Evolutionary conservation across 2,888 invertebrate genomes (phyloP), one percentile per base, ranked within the genome.

Genomic region (Leptinotarsa tumamoca): DNA sequence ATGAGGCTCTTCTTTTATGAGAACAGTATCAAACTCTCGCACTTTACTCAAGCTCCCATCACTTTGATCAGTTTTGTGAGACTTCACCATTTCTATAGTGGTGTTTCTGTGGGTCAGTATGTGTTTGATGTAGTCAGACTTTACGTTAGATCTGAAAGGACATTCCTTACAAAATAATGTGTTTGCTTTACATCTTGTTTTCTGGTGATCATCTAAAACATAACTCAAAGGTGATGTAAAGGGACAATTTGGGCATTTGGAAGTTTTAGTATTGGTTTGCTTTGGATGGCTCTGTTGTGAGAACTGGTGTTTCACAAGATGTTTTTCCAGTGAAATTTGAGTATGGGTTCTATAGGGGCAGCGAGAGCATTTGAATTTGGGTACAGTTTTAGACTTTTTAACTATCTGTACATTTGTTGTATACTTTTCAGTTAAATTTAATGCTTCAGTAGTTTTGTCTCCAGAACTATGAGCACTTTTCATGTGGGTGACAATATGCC

Each of bases 261-360:
- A 70, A 21, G 66, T 67, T 23, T 70, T 10, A 33, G 33, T 1
- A 10, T 43, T 70, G n/a, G n/a, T 63, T 63, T 63, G 17, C 3
- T 63, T 63, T 27, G 18, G 61, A 17, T 67, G 61, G 49, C n/a
- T 66, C 66, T 66, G 50, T 74, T 70, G 21, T 43, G 67, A 56
- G 10, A 71, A 56, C 66, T 75, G 73, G 51, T 79, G 78, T 67
- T 79, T 77, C n/a, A 71, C 61, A 50, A 77, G 54, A 72, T 74
- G 72, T 17, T 75, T 72, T 54, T 69, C 49, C 0, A 75, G 68
- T 63, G 72, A 66, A 49, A 33, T 23, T 56, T 77, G 71, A 7
- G 74, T 68, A 54, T 27, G 61, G 15, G 78, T 69, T 54, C 73
- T 79, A 50, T 75, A 79, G 1, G 73, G 71, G 33, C 78, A 79